Percentiles rank a stretch among this genome's conserved stretches.
phyloP scores from a whole-genome alignment of 2,888 invertebrate species.

The Girardia tigrina region DNA sequence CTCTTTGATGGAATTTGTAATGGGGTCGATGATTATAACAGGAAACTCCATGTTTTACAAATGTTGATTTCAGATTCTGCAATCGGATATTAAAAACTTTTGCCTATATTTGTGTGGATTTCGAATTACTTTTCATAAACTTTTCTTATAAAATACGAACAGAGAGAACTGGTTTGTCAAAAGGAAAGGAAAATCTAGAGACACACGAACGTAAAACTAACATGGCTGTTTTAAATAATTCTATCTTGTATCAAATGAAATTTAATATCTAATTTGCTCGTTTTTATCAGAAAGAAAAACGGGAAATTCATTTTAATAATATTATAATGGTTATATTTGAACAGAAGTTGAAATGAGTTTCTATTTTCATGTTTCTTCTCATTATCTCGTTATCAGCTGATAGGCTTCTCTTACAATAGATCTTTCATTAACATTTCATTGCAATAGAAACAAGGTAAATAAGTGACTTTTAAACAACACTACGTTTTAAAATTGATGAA shows the following conservation, averaged over 20 bases:
- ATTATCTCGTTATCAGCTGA: too few species aligned
- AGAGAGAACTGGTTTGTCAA: not conserved
- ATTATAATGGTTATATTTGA: conserved; percentile 4
- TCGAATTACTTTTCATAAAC: not conserved
- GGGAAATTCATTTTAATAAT: conserved; percentile 4
- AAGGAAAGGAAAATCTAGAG: not conserved
- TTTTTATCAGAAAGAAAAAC: not conserved
- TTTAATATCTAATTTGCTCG: conserved; percentile 11
- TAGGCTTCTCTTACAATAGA: too few species aligned
- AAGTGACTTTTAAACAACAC: too few species aligned
- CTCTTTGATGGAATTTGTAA: not conserved
- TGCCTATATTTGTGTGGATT: not conserved
- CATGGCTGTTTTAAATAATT: not conserved
- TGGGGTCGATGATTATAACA: not conserved
- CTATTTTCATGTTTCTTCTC: too few species aligned
- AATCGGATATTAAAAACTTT: not conserved
- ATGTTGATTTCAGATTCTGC: not conserved
- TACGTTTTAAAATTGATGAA: too few species aligned
- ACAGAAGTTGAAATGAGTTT: too few species aligned
- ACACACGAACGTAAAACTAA: not conserved
- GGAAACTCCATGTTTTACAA: not conserved
- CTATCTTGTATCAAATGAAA: conserved; percentile 18
- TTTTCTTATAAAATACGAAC: not conserved
- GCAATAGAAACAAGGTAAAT: too few species aligned
- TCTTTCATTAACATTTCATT: too few species aligned